Conservation (phyloP, 1,140 invertebrate genomes). For the Nymphalis io region DNA sequence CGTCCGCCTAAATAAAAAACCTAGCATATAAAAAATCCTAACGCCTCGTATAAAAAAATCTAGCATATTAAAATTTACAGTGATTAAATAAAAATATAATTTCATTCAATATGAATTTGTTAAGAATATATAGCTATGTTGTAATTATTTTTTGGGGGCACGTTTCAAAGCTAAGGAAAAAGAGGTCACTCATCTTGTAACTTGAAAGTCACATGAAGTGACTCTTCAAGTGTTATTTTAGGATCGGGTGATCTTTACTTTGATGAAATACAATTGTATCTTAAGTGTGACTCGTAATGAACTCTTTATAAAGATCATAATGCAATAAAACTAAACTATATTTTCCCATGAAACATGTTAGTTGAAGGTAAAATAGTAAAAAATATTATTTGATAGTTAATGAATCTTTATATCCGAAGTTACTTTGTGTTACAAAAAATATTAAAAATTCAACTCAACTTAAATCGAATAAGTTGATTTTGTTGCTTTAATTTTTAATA, state of each 20-base stretch:
- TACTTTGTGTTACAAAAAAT: background rate
- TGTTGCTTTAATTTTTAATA: too few relatives aligned
- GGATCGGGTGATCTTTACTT: background rate
- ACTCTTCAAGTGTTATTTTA: background rate
- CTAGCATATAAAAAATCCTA: too few relatives aligned
- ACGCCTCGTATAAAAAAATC: too few relatives aligned
- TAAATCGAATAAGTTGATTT: too few relatives aligned
- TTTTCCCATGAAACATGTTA: background rate
- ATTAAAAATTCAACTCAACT: too few relatives aligned
- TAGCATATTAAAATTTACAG: too few relatives aligned
- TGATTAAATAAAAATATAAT: too few relatives aligned
- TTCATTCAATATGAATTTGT: too few relatives aligned
- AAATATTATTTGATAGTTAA: conserved; percentile 3
- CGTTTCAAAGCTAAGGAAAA: background rate
- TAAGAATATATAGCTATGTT: background rate
- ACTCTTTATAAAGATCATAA: background rate
- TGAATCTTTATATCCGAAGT: background rate
- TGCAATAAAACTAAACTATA: background rate
- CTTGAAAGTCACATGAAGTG: background rate
- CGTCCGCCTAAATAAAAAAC: too few relatives aligned
- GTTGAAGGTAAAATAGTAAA: background rate
- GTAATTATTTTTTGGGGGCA: background rate
- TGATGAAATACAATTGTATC: background rate
- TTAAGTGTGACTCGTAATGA: background rate
- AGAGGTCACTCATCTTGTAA: background rate